Conservation (phyloP, 2,113 vertebrate genomes). For the Seriola aureovittata region DNA sequence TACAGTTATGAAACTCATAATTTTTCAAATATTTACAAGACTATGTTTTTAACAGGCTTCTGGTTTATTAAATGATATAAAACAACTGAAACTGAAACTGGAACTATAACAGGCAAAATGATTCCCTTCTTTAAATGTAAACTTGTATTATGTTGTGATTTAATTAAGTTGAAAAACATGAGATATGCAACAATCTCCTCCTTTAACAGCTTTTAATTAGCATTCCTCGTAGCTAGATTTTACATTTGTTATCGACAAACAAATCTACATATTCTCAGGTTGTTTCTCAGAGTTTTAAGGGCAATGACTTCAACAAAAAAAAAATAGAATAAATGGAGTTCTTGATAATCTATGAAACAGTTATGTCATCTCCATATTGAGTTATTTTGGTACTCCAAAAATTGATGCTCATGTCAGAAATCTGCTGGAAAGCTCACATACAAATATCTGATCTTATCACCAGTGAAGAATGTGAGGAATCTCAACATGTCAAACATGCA, state of each 20-base stretch:
- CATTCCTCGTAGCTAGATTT: neutral
- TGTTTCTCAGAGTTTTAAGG: neutral
- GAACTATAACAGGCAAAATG: neutral
- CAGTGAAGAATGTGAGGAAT: slow-evolving; percentile 66
- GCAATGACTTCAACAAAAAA: neutral
- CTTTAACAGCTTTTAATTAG: neutral
- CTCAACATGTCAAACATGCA: slow-evolving; percentile 56
- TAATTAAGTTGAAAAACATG: neutral
- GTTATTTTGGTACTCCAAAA: slow-evolving; percentile 24
- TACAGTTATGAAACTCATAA: slow-evolving; percentile 27
- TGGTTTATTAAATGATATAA: slow-evolving; percentile 6
- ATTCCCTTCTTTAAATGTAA: neutral
- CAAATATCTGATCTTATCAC: slow-evolving; percentile 52
- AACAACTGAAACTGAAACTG: slow-evolving; percentile 12
- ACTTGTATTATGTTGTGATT: neutral
- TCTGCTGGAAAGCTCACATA: neutral
- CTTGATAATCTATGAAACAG: neutral
- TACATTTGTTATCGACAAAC: neutral
- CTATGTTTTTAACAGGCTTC: neutral
- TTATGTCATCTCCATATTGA: neutral
- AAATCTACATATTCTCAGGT: neutral
- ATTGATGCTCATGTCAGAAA: slow-evolving; percentile 16
- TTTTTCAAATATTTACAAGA: slow-evolving; percentile 40
- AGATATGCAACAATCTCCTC: neutral
- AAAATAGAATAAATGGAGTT: neutral